Evolutionary conservation across 2,888 invertebrate genomes (phyloP), one percentile per base, ranked within the genome.

Genomic region (Spodoptera exigua): DNA sequence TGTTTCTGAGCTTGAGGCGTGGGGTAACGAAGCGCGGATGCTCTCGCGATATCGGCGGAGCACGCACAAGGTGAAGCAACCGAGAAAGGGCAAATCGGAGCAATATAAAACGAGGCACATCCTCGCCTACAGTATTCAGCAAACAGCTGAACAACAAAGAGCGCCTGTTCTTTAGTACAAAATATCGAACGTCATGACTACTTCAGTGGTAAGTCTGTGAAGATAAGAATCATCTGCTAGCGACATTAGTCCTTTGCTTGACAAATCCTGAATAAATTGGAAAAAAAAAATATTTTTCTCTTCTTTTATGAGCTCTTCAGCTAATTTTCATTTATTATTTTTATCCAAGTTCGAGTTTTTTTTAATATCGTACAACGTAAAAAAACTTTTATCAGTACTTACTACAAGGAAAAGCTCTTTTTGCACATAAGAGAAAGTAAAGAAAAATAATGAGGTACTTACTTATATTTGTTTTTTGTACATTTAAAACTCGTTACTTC

Each of bases 21-120:
- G 82, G 84, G 78, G 78, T 73, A 67, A 75, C 51, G 58, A 70
- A 81, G 79, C 80, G 76, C 83, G 87, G 88, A 89, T 89, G 76
- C 84, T 78, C 79, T 81, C 68, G 76, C 82, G 86, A 87, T 87
- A 86, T 81, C 83, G 78, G 70, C 83, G 80, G 82, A 81, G 79
- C 87, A 89, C 88, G 90, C 92, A 90, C 93, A 93, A 93, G 93
- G 93, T 93, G 92, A 93, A 76, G 92, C 90, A 91, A 92, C 87
- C 85, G 90, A 89, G 92, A 94, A 93, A 94, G 93, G 93, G 93
- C 93, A 90, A 89, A 86, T 76, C 90, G 86, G 90, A 89, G 84
- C 88, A 89, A 91, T 94, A 94, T 94, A 94, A 92, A 93, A 92
- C 90, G 91, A 85, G 82, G 89, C 89, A 89, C 90, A 93, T 93